Conservation (phyloP, 37 sponge, comb jelly and placozoan species). For the Hormiphora californensis region DNA sequence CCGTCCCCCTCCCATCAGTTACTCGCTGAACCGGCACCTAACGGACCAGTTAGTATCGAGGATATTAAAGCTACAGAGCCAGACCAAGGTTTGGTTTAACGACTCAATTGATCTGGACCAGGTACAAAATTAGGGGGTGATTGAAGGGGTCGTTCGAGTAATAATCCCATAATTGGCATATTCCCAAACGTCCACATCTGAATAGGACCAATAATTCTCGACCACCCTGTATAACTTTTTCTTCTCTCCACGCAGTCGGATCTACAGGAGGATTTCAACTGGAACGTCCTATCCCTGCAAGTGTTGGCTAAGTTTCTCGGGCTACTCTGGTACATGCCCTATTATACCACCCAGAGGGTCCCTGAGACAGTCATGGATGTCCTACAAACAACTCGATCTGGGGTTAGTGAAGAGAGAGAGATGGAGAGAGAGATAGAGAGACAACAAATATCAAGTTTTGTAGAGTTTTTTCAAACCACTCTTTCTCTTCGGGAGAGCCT, state of each 20-base stretch:
- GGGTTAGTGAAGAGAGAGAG: background rate
- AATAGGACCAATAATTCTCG: too few relatives aligned
- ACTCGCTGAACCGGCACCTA: conserved; percentile 10
- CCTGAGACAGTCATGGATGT: background rate
- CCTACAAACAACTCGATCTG: background rate
- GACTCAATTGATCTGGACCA: conserved; percentile 24
- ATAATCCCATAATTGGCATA: too few relatives aligned
- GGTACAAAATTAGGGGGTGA: too few relatives aligned
- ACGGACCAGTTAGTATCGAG: conserved; percentile 20
- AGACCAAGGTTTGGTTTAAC: background rate
- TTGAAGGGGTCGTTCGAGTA: too few relatives aligned
- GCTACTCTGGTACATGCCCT: conserved; percentile 47
- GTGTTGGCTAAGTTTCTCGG: conserved; percentile 39
- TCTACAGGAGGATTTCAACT: conserved; percentile 51
- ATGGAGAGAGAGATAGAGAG: too few relatives aligned
- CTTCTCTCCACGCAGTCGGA: background rate
- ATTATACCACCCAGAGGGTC: conserved; percentile 34
- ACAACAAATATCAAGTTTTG: background rate
- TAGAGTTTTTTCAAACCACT: background rate
- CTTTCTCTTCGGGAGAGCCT: background rate
- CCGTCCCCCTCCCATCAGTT: too few relatives aligned
- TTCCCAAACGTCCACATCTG: too few relatives aligned
- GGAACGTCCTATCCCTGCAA: conserved; percentile 31
- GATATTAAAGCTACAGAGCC: background rate
- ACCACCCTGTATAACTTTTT: background rate